Evolutionary conservation across 2,797 vertebrate species (phyloP).

Genomic region (Falco cherrug): DNA sequence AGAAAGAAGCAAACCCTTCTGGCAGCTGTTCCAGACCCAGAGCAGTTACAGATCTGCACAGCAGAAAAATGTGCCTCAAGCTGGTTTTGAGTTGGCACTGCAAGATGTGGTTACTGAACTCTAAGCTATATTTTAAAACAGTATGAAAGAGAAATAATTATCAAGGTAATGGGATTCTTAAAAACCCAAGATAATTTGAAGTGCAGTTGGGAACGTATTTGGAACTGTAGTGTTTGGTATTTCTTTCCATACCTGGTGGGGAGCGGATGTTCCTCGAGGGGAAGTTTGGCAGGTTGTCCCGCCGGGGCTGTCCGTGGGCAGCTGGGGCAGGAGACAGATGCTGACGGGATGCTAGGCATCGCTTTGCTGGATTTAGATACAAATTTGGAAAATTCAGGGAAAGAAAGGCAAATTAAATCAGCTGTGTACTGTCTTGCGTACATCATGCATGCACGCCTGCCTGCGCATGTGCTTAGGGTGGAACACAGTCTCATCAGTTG

Average conservation of each 20-base stretch:
- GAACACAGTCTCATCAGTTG: not conserved
- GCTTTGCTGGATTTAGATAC: not conserved
- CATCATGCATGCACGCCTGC: rapidly evolving
- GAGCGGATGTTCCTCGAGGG: rapidly evolving
- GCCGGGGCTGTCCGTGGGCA: rapidly evolving
- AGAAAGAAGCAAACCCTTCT: not conserved
- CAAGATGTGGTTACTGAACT: not conserved
- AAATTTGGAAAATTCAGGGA: not conserved
- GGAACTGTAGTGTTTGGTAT: rapidly evolving
- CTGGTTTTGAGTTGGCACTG: not conserved
- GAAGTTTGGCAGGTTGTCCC: not conserved
- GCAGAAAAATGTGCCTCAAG: not conserved
- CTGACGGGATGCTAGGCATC: not conserved
- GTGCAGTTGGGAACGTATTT: not conserved
- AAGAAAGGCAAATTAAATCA: not conserved
- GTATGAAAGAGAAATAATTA: not conserved
- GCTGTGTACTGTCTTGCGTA: not conserved
- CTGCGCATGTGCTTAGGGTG: not conserved
- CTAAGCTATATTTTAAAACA: not conserved
- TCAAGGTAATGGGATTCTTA: not conserved
- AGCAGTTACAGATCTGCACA: not conserved
- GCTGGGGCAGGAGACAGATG: not conserved
- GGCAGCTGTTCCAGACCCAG: rapidly evolving
- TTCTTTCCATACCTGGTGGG: rapidly evolving
- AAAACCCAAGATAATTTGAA: not conserved